These are phyloP conservation scores for Pangasius djambal DNA, from an alignment of 2,797 vertebrate species.

Conservation along the genomic window DNA sequence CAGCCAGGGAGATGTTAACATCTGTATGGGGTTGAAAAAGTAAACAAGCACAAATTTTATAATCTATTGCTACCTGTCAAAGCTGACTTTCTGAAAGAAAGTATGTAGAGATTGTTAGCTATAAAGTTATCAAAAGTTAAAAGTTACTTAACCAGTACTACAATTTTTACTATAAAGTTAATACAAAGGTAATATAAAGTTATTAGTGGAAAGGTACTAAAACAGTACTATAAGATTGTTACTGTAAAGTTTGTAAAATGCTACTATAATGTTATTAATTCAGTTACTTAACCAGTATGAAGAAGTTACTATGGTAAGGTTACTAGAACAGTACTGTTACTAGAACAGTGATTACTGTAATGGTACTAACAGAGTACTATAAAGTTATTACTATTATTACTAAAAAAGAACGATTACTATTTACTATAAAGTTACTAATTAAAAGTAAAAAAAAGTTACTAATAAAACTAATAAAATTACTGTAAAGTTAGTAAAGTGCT, in stretches of 20 bases:
- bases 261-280: not conserved
- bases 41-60: conserved; percentile 13
- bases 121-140: not conserved
- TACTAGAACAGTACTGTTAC: not conserved
- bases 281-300: not conserved
- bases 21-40: conserved; percentile 59
- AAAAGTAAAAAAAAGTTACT: not conserved
- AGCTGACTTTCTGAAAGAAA: not conserved
- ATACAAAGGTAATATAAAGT: not conserved
- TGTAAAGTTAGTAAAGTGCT: not conserved
- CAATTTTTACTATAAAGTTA: not conserved
- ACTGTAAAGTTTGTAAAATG: not conserved
- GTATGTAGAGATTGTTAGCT: not conserved
- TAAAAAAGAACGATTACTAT: not conserved
- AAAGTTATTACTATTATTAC: not conserved
- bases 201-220: not conserved
- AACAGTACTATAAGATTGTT: not conserved
- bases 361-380: too few relatives aligned
- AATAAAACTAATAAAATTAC: not conserved
- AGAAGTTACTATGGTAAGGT: not conserved
- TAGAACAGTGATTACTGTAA: not conserved
- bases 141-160: not conserved
- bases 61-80: not conserved
- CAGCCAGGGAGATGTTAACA: conserved; percentile 66
- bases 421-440: not conserved